Base-by-base conservation (phyloP, 2,888 invertebrate genomes). In the Sphaerophoria rueppellii region DNA sequence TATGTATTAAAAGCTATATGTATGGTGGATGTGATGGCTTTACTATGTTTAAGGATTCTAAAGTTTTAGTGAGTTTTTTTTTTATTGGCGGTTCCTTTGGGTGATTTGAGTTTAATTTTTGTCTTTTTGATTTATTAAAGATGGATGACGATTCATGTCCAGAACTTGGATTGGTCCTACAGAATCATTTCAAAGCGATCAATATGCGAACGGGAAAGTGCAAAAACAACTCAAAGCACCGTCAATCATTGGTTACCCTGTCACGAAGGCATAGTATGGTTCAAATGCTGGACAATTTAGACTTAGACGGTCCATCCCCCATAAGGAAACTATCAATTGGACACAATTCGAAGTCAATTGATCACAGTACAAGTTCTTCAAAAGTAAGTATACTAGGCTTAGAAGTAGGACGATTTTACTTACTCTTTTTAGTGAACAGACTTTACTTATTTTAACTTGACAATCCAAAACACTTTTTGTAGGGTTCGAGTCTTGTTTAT, bases 131-230 rank as follows among this genome's bases (percentile, higher is more conserved):
- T 55, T 87, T 86, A 80, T 89, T 89, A 0, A 88, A 97, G 96
- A 94, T 97, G 88, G 94, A 95, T 88, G 96, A 97, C 71, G 98
- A 98, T 90, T 95, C 96, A 91, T 96, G 97, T 88, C 96, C 97
- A 0, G 96, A 97, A 89, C 92, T 98, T 83, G 95, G 96, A 7
- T 94, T 96, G 88, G 96, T 96, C 0, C 93, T 98, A 32, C 96
- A 97, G 92, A 98, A 98, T 92, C 97, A 98, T 91, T 98, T 98
- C 92, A 94, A 96, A 76, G 96, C 98, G 2, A 97, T 98, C 88
- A 94, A 96, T 91, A 95, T 97, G 88, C 93, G 96, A 52, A 93
- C 94, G 72, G 96, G 96, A 61, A 94, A 95, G 91, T 89, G 90
- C 32, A 93, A 94, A 48, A 95, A 24, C 24, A 24, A 94, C 87